Conservation (phyloP, 2,113 vertebrate species). For the Epinephelus lanceolatus region DNA sequence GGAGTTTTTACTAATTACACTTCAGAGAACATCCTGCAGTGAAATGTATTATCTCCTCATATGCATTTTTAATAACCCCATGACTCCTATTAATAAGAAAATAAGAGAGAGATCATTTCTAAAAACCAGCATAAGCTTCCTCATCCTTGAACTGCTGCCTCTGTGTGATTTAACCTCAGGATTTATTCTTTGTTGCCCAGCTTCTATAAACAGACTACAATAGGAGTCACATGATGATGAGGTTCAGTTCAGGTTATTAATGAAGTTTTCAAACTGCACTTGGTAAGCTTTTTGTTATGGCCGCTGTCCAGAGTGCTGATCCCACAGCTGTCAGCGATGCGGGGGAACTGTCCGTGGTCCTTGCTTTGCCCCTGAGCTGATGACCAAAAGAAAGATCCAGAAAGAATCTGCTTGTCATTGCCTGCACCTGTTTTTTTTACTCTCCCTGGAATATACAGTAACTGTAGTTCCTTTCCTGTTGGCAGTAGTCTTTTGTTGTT, state of each 20-base stretch:
- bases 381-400: not conserved
- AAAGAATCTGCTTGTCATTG: slow-evolving; percentile 1
- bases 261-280: not conserved
- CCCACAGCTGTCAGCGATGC: not conserved
- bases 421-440: not conserved
- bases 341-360: not conserved
- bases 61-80: not conserved
- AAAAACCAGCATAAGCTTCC: not conserved
- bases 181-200: not conserved
- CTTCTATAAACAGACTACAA: not conserved
- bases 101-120: not conserved
- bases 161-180: not conserved
- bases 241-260: slow-evolving; percentile 25
- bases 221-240: not conserved
- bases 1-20: not conserved
- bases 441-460: not conserved
- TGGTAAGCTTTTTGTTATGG: not conserved
- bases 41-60: slow-evolving; percentile 3
- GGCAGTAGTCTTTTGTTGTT: slow-evolving; percentile 24
- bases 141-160: not conserved
- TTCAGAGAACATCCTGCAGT: not conserved
- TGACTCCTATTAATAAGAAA: not conserved
- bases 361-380: slow-evolving; percentile 9
- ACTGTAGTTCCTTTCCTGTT: slow-evolving; percentile 3
- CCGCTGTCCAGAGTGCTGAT: slow-evolving; percentile 32